Evolutionary conservation across 2,797 vertebrate species (phyloP), one percentile per base, ranked within the genome.

Genomic region (Coracias cyanogaster): DNA sequence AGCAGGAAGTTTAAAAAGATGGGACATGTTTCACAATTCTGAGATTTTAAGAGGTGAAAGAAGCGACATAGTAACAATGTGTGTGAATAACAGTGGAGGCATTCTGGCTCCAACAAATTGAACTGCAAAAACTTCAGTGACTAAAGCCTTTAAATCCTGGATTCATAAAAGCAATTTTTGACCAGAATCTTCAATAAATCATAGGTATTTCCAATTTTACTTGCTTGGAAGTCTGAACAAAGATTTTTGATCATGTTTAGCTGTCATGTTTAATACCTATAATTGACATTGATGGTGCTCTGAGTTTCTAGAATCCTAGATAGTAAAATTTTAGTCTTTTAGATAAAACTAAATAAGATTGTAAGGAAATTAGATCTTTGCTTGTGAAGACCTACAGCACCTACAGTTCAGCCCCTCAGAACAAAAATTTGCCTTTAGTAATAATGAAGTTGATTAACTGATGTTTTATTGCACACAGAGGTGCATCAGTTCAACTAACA

Each of bases 11-110:
- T 41, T 6, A 67, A 52, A 66, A 66, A 84, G 2, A 33, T 9
- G 3, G 2, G 7, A 39, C 2, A 4, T 35, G 1, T 15, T 49
- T 60, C 28, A 51, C 6, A 82, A 2, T 33, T 70, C 9, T 2
- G 5, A 66, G 20, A 48, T 49, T 80, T 70, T 94, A 25, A 67
- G 8, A 73, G 8, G 6, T 57, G 61, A 57, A 69, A 49, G 22
- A 82, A 46, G 10, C 6, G 20, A 15, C 8, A 17, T 16, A 45
- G 2, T 28, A 19, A 3, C 20, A 41, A 31, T 19, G 2, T 25
- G 2, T 39, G 10, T 45, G 39, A 58, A 48, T 41, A 80, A 45
- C 13, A 41, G 7, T 18, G 18, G 8, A 67, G 35, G 2, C 9
- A 67, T 93, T 73, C 21, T 65, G 41, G 7, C 26, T 78, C 10